Evolutionary conservation across 2,113 vertebrate species (phyloP), one percentile per base, ranked within the genome.

Genomic region (Epinephelus moara): DNA sequence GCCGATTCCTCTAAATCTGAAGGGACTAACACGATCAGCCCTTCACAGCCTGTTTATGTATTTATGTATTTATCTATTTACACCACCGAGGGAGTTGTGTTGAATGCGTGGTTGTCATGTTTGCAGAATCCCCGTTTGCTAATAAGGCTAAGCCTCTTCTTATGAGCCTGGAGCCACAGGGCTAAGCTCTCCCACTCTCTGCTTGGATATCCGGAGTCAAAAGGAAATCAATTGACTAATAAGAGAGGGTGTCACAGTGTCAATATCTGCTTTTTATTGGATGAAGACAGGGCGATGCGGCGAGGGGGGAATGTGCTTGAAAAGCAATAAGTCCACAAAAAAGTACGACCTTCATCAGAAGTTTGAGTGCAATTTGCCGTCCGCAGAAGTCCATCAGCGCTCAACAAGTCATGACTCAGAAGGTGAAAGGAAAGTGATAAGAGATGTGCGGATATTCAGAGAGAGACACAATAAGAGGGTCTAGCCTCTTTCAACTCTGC

Each of bases 21-120:
- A 53, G 87, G 89, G 86, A 88, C 88, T 92, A 89, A 89, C 64
- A 12, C 78, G 87, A 92, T 89, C 88, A 86, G 91, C 85, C 55
- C 78, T 89, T 85, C 87, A 77, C 80, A 83, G 90, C 82, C 85
- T 93, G 92, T 94, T 94, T 94, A 92, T 92, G 91, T 91, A 89
- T 92, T 92, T 91, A 89, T 93, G 88, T 93, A 91, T 93, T 94
- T 93, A 92, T 93, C 91, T 92, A 93, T 94, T 94, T 94, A 94
- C 92, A 79, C 57, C 78, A 81, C 88, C 87, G 21, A 75, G 88
- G 89, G 90, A 92, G 79, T 73, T 70, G 76, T 87, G 83, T 71
- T 74, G 67, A 89, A 79, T 85, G 89, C 49, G 64, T 13, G 70
- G 74, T 83, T 90, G 86, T 88, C 93, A 86, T 93, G 91, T 93